Conservation (phyloP, 2,113 vertebrate genomes). For the Tonatia bakeri region DNA sequence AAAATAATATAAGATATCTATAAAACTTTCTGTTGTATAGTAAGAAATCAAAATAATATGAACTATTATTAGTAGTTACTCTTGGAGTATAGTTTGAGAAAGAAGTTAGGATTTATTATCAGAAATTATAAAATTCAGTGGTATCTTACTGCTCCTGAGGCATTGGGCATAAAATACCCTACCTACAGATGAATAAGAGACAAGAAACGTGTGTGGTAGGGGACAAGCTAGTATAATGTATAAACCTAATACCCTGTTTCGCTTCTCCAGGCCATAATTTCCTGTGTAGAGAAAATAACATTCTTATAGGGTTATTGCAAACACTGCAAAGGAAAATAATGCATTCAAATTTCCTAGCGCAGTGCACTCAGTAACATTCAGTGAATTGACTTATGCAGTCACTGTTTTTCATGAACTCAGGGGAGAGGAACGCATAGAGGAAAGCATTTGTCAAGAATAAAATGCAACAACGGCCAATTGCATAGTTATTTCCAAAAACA, state of each 20-base stretch:
- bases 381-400: background rate
- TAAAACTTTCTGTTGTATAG: background rate
- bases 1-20: background rate
- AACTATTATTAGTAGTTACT: background rate
- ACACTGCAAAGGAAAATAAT: background rate
- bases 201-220: background rate
- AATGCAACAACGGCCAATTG: background rate
- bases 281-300: background rate
- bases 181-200: background rate
- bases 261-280: background rate
- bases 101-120: background rate
- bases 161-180: background rate
- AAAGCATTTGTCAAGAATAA: background rate
- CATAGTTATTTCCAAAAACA: slow-evolving; percentile 4
- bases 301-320: background rate
- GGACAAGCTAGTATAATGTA: background rate
- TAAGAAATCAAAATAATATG: background rate
- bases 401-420: background rate
- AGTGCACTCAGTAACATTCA: background rate
- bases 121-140: background rate
- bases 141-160: background rate
- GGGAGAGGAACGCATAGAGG: background rate
- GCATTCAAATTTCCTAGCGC: background rate
- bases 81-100: background rate
- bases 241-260: background rate